Conservation (phyloP, 2,888 invertebrate genomes). For the Zygogramma bicolorata region DNA sequence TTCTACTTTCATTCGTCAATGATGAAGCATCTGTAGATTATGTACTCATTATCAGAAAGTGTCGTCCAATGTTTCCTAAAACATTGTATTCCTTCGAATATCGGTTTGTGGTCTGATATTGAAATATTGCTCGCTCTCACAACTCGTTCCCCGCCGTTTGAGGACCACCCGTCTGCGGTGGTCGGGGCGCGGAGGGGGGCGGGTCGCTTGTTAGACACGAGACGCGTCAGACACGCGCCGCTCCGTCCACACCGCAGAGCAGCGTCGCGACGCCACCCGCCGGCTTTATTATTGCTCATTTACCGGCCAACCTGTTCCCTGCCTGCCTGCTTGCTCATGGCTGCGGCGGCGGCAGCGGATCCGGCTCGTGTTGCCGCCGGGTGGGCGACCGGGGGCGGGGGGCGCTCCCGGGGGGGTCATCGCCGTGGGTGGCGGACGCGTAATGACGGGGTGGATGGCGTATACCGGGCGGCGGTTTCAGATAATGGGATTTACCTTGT, state of each 20-base stretch:
- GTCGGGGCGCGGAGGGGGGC: constrained; percentile 54
- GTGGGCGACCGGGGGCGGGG: not conserved
- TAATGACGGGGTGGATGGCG: not conserved
- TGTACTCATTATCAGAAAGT: too few relatives aligned
- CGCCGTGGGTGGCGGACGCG: constrained; percentile 15
- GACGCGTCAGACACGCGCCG: constrained; percentile 68
- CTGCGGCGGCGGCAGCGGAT: constrained; percentile 9
- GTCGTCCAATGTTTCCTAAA: too few relatives aligned
- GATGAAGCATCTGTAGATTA: too few relatives aligned
- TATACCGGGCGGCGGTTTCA: not conserved
- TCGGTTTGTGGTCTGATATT: not conserved
- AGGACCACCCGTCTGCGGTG: constrained; percentile 57
- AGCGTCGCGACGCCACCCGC: constrained; percentile 54
- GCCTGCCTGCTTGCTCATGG: too few relatives aligned
- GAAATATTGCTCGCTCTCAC: not conserved
- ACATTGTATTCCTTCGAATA: too few relatives aligned
- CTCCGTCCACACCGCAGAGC: constrained; percentile 50
- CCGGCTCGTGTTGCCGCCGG: constrained; percentile 35
- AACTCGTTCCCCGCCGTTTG: constrained; percentile 51
- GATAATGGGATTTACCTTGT: too few relatives aligned
- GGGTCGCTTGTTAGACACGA: constrained; percentile 66
- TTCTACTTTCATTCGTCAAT: too few relatives aligned
- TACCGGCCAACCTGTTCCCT: constrained; percentile 61
- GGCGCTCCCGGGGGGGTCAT: constrained; percentile 4
- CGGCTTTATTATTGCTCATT: constrained; percentile 64